Conservation (phyloP, 2,888 invertebrate genomes). For the Capitulum mitella region DNA sequence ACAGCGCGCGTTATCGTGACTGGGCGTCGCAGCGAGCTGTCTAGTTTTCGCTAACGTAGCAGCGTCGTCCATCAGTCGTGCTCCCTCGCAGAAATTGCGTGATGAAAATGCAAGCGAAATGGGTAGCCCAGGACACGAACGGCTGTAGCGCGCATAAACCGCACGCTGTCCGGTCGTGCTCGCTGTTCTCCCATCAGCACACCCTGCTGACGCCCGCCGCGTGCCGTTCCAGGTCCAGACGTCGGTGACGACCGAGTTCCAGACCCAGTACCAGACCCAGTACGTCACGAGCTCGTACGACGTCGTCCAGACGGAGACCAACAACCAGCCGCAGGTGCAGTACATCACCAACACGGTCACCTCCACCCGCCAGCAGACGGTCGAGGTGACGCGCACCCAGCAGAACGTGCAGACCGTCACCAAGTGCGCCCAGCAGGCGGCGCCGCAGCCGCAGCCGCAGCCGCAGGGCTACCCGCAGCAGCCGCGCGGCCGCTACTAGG, state of each 20-base stretch:
- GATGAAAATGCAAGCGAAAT: no score
- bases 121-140: no score
- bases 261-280: conserved; percentile 24
- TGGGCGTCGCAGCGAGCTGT: no score
- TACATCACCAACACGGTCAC: conserved; percentile 25
- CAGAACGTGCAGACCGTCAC: conserved; percentile 23
- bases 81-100: no score
- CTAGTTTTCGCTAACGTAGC: no score
- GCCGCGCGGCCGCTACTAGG: neutral
- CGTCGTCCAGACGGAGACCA: conserved; percentile 1
- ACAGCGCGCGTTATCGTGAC: no score
- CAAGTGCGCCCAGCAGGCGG: neutral
- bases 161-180: no score
- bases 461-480: neutral
- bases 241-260: conserved; percentile 8
- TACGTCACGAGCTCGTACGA: conserved; percentile 21
- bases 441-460: neutral
- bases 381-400: conserved; percentile 19
- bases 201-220: neutral
- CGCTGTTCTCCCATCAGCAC: no score
- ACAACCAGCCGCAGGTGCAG: conserved; percentile 25
- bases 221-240: neutral
- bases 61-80: no score
- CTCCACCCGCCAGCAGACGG: neutral
- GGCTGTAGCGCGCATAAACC: no score